Base-by-base conservation (phyloP, 2,113 vertebrate species). In the Microcebus lehilahytsara region DNA sequence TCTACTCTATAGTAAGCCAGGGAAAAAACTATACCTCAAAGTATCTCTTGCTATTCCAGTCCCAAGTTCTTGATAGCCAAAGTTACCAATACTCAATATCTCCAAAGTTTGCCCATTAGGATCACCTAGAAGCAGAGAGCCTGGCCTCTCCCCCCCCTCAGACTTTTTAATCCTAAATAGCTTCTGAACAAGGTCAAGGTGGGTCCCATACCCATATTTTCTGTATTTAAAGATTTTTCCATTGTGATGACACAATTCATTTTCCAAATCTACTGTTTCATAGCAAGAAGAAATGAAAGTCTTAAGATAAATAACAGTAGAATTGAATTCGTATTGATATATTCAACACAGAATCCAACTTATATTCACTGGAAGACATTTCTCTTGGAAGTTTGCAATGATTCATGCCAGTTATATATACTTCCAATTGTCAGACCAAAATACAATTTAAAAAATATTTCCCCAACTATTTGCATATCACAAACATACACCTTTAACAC, bases 231-330 rank as follows among this genome's bases (percentile, higher is more conserved):
- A 62, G 58, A 88, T 9, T 69, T 93, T 93, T 85, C 75, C 42
- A 81, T 88, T 3, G 93, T 20, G 19, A 85, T 69, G 92, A 92
- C 56, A 95, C 56, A 95, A 85, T 85, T 84, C 20, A 75, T 80
- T 67, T 92, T 67, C 40, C 51, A 62, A 67, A 90, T 32, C 46
- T 78, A 69, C 10, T n/a, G 84, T 49, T 92, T 88, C 69, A 94
- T 12, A 71, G 20, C 27, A 96, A 93, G 30, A 91, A 93, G 8
- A 96, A 95, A 74, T 32, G 6, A 66, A 80, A 95, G 49, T 66
- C 69, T 78, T 86, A 56, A 90, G 56, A 69, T 3, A 87, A 56
- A 90, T 51, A 90, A 84, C 58, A 17, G 46, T 13, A 89, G 62
- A 37, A 9, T 23, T 67, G 8, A 83, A 71, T 60, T n/a, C 16